Conservation (phyloP, 1,140 invertebrate genomes). For the Bombus picipes region DNA sequence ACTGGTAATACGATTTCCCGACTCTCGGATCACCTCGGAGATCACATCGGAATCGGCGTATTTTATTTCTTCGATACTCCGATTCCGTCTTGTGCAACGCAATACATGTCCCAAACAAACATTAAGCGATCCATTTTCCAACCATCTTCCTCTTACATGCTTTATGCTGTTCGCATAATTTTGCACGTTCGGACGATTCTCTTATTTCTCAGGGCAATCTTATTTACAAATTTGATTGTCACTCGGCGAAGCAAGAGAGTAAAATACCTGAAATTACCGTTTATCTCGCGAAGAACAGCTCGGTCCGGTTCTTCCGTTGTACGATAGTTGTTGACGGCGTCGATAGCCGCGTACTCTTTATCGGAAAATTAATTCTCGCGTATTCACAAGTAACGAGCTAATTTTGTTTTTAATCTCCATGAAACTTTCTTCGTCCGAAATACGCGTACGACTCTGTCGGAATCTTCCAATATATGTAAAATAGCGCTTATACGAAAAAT, state of each 20-base stretch:
- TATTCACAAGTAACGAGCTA: slow-evolving; percentile 1
- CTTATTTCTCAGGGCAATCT: not conserved
- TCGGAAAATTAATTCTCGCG: slow-evolving; percentile 15
- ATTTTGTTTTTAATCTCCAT: not conserved
- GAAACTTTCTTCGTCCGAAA: not conserved
- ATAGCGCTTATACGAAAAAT: too few species aligned
- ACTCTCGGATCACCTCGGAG: slow-evolving; percentile 19
- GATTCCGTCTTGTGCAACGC: slow-evolving; percentile 30
- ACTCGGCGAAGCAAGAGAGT: accelerated
- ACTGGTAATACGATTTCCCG: slow-evolving; percentile 48
- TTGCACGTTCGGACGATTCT: too few species aligned
- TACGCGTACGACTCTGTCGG: not conserved
- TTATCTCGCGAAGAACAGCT: too few species aligned
- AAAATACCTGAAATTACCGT: too few species aligned
- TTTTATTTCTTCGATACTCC: slow-evolving; percentile 28
- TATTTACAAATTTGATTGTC: too few species aligned
- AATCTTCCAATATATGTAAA: too few species aligned
- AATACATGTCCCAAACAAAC: not conserved
- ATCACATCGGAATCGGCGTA: slow-evolving; percentile 40
- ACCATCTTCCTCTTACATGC: not conserved
- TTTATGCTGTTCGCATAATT: too few species aligned
- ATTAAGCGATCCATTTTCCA: not conserved
- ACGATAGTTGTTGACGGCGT: not conserved
- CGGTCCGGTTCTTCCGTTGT: not conserved
- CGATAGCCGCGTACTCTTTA: not conserved